phyloP scores from a whole-genome alignment of 2,888 invertebrate species.

The Melikaiella ostensackeni region DNA sequence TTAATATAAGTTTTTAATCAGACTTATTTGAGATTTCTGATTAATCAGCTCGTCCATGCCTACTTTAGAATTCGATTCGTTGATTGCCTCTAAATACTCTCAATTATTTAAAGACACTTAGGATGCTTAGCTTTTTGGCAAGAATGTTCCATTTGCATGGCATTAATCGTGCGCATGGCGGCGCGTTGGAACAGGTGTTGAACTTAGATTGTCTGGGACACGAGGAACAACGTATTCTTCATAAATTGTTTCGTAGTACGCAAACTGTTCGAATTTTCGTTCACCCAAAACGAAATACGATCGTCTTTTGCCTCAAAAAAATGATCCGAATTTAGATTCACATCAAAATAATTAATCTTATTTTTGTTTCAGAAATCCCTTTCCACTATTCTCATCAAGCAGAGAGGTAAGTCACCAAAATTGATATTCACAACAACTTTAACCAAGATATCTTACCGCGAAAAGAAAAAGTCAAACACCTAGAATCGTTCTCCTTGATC shows the following conservation, averaged over 20 bases:
- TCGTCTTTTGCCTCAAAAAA: not conserved
- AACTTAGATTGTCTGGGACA: conserved; percentile 55
- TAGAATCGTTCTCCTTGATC: conserved; percentile 46
- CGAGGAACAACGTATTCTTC: conserved; percentile 41
- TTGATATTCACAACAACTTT: no score
- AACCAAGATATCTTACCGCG: no score
- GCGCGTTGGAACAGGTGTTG: conserved; percentile 56
- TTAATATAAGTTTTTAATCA: not conserved
- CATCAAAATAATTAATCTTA: not conserved
- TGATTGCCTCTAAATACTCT: conserved; percentile 31
- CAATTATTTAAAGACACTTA: conserved; percentile 38
- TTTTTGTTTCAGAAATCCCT: no score
- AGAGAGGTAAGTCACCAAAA: no score
- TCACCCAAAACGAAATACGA: not conserved
- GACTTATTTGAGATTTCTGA: not conserved
- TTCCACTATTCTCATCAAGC: no score
- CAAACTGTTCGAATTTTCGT: not conserved
- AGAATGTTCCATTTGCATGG: conserved; percentile 55
- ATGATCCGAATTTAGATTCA: not conserved
- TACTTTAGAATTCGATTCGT: not conserved
- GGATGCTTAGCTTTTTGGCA: conserved; percentile 55
- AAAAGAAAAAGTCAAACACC: not conserved
- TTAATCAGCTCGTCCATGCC: not conserved
- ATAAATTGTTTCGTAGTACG: conserved; percentile 27
- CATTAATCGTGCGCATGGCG: conserved; percentile 56